phyloP scores from a whole-genome alignment of 2,797 vertebrate genomes.

The Acanthis flammea region DNA sequence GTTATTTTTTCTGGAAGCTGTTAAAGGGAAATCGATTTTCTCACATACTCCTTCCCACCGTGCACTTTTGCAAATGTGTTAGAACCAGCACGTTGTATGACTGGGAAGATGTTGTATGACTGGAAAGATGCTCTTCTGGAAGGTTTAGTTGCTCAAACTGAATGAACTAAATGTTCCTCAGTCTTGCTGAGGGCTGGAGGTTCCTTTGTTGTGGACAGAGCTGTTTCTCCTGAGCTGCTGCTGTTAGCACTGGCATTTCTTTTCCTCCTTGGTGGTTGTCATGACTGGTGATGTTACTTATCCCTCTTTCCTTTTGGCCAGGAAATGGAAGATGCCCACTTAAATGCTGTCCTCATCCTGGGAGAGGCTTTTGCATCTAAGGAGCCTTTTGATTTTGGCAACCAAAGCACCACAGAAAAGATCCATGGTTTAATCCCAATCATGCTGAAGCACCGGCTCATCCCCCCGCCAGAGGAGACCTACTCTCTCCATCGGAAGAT shows the following conservation, averaged over 20 bases:
- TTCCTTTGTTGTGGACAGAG: background rate
- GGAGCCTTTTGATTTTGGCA: constrained; percentile 85
- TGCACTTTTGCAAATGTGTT: background rate
- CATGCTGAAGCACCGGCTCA: constrained; percentile 93
- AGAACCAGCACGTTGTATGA: background rate
- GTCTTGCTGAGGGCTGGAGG: background rate
- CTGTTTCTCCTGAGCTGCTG: background rate
- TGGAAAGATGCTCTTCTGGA: background rate
- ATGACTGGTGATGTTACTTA: background rate
- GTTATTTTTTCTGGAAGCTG: background rate
- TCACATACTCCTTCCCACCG: background rate
- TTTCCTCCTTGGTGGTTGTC: background rate
- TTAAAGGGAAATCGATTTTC: background rate
- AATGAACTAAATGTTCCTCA: background rate
- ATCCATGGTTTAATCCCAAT: constrained; percentile 94
- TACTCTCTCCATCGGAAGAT: constrained; percentile 98
- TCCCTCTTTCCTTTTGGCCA: constrained; percentile 49
- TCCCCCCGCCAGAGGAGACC: constrained; percentile 94
- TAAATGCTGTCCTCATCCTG: constrained; percentile 95
- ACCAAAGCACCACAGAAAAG: constrained; percentile 92
- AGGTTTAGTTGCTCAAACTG: background rate
- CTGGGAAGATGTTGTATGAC: background rate
- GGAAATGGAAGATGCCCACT: constrained; percentile 92
- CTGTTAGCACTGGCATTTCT: background rate
- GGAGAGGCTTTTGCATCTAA: constrained; percentile 91